A percentile compares a stretch with the other conserved stretches of the same genome.
phyloP scores from a whole-genome alignment of 2,888 invertebrate species.

The Rosalia funebris region DNA sequence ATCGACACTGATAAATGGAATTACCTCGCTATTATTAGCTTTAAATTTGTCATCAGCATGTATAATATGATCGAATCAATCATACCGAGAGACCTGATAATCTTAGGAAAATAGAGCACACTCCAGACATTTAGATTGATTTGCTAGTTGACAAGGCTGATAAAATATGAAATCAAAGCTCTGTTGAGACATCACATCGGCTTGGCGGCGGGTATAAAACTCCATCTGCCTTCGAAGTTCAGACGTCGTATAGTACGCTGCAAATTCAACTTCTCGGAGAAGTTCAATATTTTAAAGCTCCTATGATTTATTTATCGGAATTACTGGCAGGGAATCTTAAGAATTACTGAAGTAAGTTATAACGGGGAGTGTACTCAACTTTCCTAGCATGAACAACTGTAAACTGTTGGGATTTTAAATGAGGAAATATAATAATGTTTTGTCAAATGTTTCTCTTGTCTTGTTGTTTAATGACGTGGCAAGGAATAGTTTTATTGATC shows the following conservation, averaged over 20 bases:
- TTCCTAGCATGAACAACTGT: too few species aligned
- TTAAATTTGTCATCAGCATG: slow-evolving; percentile 7
- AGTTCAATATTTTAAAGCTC: slow-evolving; percentile 34
- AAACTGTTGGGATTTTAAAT: too few species aligned
- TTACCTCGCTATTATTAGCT: slow-evolving; percentile 18
- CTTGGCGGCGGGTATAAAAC: slow-evolving; percentile 6
- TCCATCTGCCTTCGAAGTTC: slow-evolving; percentile 23
- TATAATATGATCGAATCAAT: slow-evolving; percentile 22
- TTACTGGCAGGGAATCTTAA: slow-evolving; percentile 22
- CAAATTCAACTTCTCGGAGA: slow-evolving; percentile 18
- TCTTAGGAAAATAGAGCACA: slow-evolving; percentile 15
- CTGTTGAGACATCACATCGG: slow-evolving; percentile 17
- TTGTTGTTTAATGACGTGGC: too few species aligned
- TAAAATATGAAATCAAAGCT: slow-evolving; percentile 30
- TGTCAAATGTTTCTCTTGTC: too few species aligned
- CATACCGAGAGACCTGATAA: slow-evolving; percentile 2
- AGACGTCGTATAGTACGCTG: slow-evolving; percentile 20
- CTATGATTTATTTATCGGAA: slow-evolving; percentile 34
- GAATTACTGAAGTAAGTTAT: slow-evolving; percentile 29
- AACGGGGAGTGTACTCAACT: too few species aligned
- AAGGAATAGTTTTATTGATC: too few species aligned
- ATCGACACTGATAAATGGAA: slow-evolving; percentile 21
- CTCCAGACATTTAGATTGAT: slow-evolving; percentile 23
- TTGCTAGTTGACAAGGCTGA: slow-evolving; percentile 25
- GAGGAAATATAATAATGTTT: too few species aligned